Evolutionary conservation across 2,113 vertebrate genomes (phyloP).

Genomic region (Sclerurus mexicanus): DNA sequence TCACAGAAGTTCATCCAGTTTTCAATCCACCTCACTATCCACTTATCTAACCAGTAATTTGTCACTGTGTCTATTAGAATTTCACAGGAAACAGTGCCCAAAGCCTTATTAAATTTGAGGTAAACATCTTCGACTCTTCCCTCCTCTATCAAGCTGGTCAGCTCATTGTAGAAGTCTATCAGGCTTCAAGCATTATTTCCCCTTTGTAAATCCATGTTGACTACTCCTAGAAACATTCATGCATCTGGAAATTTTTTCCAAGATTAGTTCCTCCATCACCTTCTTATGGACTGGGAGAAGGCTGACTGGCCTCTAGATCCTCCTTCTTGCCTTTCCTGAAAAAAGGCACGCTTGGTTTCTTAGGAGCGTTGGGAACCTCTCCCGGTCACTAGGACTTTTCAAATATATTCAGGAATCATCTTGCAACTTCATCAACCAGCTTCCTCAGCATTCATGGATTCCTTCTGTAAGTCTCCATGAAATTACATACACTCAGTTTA

Average conservation of each 20-base stretch:
- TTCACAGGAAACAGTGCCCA: background rate
- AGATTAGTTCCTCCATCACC: background rate
- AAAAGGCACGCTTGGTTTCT: background rate
- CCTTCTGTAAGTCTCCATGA: background rate
- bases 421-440: background rate
- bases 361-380: background rate
- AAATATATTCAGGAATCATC: background rate
- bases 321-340: background rate
- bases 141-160: background rate
- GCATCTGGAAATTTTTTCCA: background rate
- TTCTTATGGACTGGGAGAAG: background rate
- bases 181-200: background rate
- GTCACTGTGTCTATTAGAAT: background rate
- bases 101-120: background rate
- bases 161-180: background rate
- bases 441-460: background rate
- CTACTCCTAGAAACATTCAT: background rate
- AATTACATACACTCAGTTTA: background rate
- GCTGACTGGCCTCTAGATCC: background rate
- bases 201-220: background rate
- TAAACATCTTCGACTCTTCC: background rate
- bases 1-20: background rate
- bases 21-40: background rate
- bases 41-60: background rate
- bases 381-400: background rate